These are phyloP conservation scores for Ptychodera flava DNA, from an alignment of 35 echinoderm and acorn worm genomes.

Conservation along the genomic window DNA sequence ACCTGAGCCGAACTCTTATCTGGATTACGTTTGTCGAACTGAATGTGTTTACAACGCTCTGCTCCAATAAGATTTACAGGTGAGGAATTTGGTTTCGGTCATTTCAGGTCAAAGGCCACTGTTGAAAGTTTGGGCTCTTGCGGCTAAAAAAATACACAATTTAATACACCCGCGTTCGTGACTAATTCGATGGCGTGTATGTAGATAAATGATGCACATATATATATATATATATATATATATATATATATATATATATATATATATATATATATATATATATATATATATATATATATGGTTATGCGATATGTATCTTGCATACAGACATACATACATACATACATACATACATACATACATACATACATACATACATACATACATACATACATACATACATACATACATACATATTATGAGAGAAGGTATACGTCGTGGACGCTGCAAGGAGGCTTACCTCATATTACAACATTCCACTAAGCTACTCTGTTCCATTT, in stretches of 20 bases:
- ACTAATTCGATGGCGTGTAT: too few relatives aligned
- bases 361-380: constrained; percentile 2
- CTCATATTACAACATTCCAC: too few relatives aligned
- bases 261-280: constrained; percentile 3
- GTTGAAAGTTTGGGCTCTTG: too few relatives aligned
- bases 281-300: neutral
- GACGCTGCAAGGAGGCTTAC: too few relatives aligned
- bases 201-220: neutral
- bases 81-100: too few relatives aligned
- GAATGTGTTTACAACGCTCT: neutral
- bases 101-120: too few relatives aligned
- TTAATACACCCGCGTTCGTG: too few relatives aligned
- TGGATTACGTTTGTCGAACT: neutral
- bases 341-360: neutral
- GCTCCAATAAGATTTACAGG: neutral
- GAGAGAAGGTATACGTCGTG: too few relatives aligned
- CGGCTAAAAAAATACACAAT: too few relatives aligned
- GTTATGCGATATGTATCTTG: neutral
- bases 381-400: constrained; percentile 2
- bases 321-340: neutral
- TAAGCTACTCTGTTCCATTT: too few relatives aligned
- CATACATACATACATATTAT: neutral
- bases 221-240: constrained; percentile 3
- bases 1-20: neutral
- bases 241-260: constrained; percentile 3